Base-by-base conservation (phyloP, 2,888 invertebrate species). In the Aphidoletes aphidimyza region DNA sequence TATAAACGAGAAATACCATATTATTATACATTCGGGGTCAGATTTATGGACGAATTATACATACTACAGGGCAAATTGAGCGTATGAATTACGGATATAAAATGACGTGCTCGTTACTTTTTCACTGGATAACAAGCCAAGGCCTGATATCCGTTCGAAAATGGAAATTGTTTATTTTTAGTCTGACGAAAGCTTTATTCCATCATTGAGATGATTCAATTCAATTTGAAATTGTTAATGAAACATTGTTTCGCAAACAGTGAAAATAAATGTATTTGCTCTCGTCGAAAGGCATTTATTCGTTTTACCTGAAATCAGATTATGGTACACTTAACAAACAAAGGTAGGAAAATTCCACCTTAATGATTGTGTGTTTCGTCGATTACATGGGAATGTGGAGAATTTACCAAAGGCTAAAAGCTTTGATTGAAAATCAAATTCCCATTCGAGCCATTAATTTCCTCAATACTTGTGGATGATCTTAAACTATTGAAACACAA, bases 21-120 rank as follows among this genome's bases (percentile, higher is more conserved):
- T 54, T n/a, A n/a, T n/a, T 54, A 54, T 22, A 54, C 54, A 54
- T 54, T 54, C 54, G 47, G 47, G n/a, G 47, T 19, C 47, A 22
- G 54, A 22, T 54, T 54, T 54, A 54, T 54, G 54, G 22, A 22
- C 54, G 54, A 22, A 54, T 54, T 54, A 47, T 47, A 47, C 47
- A 47, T 47, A 47, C 19, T 17, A 22, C n/a, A 8, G 11, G 39
- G 54, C 22, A 54, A 54, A 54, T 54, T 54, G 47, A 54, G 54
- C 54, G 22, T 9, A 54, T 54, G 54, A 54, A 54, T 54, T 54
- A 22, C 54, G 54, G 22, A 54, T 54, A n/a, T 54, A 54, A 54
- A 54, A 54, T 47, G 47, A 47, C 47, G 19, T 17, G 47, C 47
- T 47, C 19, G 47, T 47, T 47, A 47, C 47, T 47, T 47, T 47